Base-by-base conservation (phyloP, 2,113 vertebrate genomes). In the Nothocercus julius region DNA sequence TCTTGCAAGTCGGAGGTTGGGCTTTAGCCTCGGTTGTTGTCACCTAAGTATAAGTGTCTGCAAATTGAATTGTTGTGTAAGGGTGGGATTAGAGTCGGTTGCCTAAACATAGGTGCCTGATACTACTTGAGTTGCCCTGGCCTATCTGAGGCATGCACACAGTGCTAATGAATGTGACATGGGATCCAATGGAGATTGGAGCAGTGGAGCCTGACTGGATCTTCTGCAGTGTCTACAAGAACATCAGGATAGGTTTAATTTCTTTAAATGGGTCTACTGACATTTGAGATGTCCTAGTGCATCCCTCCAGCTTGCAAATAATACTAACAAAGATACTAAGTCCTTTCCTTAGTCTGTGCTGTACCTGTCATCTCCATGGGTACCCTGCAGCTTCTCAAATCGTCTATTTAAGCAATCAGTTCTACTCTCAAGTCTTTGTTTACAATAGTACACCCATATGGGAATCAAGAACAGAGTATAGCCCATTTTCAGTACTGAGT, bases 81-180 rank as follows among this genome's bases (percentile, higher is more conserved):
- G 15, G 6, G 30, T 28, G 18, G 45, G 63, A 77, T 17, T 61
- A 16, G 34, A 72, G 32, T 67, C 3, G 1, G 9, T 58, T 89
- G 25, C 20, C 12, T 62, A 14, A n/a, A 1, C 9, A n/a, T 45
- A 59, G n/a, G 20, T 36, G 8, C 67, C 1, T 5, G 47, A 28
- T n/a, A 10, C 5, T 76, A 12, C 85, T 45, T 79, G 30, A 70
- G 22, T 7, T 82, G 45, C n/a, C 9, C 45, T 75, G 42, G 15
- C 13, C 2, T 45, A 20, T 47, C 9, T 78, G 51, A 61, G 44
- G 32, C 27, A 47, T 14, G 2, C 36, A 22, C 2, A 0, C 14
- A 63, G 30, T 11, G 17, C 30, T 53, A 7, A 11, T 63, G 45
- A 70, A 54, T 30, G 28, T 54, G n/a, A 25, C 51, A 8, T 30